These are phyloP conservation scores for Catharus minimus DNA, from an alignment of 2,113 vertebrate species.

Conservation along the genomic window DNA sequence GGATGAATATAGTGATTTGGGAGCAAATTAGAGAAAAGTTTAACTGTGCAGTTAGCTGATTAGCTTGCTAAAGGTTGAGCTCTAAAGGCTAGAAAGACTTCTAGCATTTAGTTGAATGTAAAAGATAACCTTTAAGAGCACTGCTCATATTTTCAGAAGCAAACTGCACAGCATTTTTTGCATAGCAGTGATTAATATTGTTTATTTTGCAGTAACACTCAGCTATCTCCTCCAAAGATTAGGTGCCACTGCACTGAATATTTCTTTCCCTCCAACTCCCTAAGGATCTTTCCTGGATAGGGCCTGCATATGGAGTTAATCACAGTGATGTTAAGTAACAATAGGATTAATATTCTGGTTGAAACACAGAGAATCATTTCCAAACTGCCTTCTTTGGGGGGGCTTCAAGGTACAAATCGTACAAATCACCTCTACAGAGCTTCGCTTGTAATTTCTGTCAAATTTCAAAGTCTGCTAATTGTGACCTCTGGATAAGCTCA, in stretches of 20 bases:
- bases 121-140: not conserved
- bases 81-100: not conserved
- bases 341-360: not conserved
- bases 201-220: not conserved
- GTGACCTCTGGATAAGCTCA: not conserved
- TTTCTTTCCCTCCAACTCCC: not conserved
- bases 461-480: not conserved
- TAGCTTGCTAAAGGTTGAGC: not conserved
- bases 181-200: not conserved
- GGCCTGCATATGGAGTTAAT: not conserved
- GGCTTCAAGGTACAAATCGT: not conserved
- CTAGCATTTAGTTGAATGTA: not conserved
- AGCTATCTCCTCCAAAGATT: not conserved
- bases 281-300: not conserved
- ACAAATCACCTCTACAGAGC: not conserved
- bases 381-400: not conserved
- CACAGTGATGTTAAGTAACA: not conserved
- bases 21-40: not conserved
- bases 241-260: not conserved
- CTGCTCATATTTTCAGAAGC: not conserved
- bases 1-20: not conserved
- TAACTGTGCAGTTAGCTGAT: not conserved
- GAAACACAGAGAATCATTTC: not conserved
- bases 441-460: not conserved
- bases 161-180: not conserved